Base-by-base conservation (phyloP, 2,113 vertebrate genomes). In the Thymallus thymallus region DNA sequence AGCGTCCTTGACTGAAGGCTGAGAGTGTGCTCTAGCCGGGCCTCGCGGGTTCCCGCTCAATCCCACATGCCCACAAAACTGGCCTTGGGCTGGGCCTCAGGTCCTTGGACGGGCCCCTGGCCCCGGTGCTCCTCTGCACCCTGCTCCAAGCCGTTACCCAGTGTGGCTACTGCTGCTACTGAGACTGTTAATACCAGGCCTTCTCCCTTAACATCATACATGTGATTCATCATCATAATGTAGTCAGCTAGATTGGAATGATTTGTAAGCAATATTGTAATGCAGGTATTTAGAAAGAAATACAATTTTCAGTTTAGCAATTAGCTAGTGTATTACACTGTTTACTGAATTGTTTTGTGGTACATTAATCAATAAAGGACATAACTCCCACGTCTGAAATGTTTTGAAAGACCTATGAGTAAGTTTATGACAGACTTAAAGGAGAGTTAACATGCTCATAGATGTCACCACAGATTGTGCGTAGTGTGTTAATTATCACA, bases 181-280 rank as follows among this genome's bases (percentile, higher is more conserved):
- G 46, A 13, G 2, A 10, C 35, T 41, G 35, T 41, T 9, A 41
- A 41, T 41, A 41, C 35, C 35, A 41, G 35, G 7, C 7, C 63
- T 78, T 61, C 35, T 60, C 65, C 48, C 29, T 73, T 60, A 69
- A 76, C 71, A 81, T 81, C 64, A 73, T 80, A 75, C 83, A 78
- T 70, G 75, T n/a, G n/a, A 84, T 87, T 83, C 78, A 81, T 88
- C 81, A 84, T 81, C 35, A 75, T 84, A 77, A 86, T 81, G 67
- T 76, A 84, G 64, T 41, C 79, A 82, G 81, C 73, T 78, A 60
- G 10, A 84, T 80, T 72, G 69, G 74, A 77, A 83, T 85, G 76
- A 87, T 83, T 85, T 88, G 78, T 82, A 83, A 84, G 72, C 35
- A 41, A 41, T 41, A 41, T 41, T 41, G 68, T 72, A 76, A 68